Base-by-base conservation (phyloP, 53 echinoderm and acorn worm species). In the Antedon mediterranea region DNA sequence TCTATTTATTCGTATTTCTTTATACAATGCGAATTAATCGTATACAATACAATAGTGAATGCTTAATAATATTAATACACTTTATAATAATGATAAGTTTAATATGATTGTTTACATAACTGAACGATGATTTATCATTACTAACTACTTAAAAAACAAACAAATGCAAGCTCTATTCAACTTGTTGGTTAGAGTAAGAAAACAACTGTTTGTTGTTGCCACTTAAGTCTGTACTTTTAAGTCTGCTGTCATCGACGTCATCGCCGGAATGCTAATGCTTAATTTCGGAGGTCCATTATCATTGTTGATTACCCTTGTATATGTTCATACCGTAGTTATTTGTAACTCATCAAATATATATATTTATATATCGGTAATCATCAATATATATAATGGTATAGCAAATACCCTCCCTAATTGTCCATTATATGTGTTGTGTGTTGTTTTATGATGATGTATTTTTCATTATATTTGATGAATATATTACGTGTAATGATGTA, bases 381-480 rank as follows among this genome's bases (percentile, higher is more conserved):
- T 57, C 57, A 15, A 57, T 26, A 57, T 57, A 57, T 8, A 18
- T 57, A 57, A 57, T 57, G 57, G 57, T 23, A 57, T 57, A 18
- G 57, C 23, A 57, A 18, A 6, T 57, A 57, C 11, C 2, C 57
- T 57, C 23, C 57, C 20, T 15, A 57, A 57, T 57, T 57, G 14
- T 15, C 57, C 57, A 57, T 57, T 23, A 57, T 57, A 57, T 18
- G 57, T 57, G 23, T 37, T 57, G 57, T 57, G 14, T 57, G 57
- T 57, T 57, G 57, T 57, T 57, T 57, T 57, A 57, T 57, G 57
- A 57, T 57, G 57, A 57, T 57, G 57, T 57, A 57, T 57, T 57
- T 57, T 57, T 57, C 57, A 57, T 57, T 57, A 57, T 57, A 23
- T 57, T 57, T 57, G 57, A 57, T 57, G 57, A 57, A 57, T 57